Percentiles rank a stretch among this genome's conserved stretches.
Conservation (phyloP, 2,888 invertebrate species). For the Limnephilus auricula region DNA sequence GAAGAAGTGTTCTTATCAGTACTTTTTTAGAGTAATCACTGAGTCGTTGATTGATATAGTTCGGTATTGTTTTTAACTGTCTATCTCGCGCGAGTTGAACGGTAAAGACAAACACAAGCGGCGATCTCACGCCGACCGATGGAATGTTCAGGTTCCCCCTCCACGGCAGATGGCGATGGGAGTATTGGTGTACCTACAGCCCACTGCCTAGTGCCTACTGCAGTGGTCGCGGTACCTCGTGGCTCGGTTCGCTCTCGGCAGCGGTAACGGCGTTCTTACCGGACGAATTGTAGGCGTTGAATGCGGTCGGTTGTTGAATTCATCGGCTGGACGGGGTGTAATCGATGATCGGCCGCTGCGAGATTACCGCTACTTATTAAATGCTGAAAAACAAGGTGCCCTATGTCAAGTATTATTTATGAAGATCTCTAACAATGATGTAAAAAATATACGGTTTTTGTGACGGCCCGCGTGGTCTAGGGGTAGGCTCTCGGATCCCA, state of each 20-base stretch:
- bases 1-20: background rate
- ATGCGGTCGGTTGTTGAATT: background rate
- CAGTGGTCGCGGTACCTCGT: constrained; percentile 22
- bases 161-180: constrained; percentile 48
- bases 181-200: background rate
- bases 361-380: background rate
- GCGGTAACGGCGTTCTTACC: constrained; percentile 40
- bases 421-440: too few species aligned
- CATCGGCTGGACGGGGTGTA: background rate
- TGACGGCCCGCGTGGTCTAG: too few species aligned
- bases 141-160: constrained; percentile 65
- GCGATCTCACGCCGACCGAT: constrained; percentile 58
- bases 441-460: too few species aligned
- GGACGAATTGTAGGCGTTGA: constrained; percentile 5
- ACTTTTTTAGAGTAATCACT: constrained; percentile 28
- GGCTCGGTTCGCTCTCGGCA: constrained; percentile 44
- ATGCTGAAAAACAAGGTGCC: background rate
- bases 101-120: constrained; percentile 55
- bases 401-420: background rate
- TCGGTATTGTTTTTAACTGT: background rate
- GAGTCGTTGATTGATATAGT: constrained; percentile 10
- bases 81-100: constrained; percentile 38
- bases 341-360: background rate
- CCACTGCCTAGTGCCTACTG: background rate
- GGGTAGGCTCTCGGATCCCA: too few species aligned